Percentiles rank a stretch among this genome's conserved stretches.
Evolutionary conservation across 2,888 invertebrate genomes (phyloP).

Genomic region (Lochmaea crataegi): DNA sequence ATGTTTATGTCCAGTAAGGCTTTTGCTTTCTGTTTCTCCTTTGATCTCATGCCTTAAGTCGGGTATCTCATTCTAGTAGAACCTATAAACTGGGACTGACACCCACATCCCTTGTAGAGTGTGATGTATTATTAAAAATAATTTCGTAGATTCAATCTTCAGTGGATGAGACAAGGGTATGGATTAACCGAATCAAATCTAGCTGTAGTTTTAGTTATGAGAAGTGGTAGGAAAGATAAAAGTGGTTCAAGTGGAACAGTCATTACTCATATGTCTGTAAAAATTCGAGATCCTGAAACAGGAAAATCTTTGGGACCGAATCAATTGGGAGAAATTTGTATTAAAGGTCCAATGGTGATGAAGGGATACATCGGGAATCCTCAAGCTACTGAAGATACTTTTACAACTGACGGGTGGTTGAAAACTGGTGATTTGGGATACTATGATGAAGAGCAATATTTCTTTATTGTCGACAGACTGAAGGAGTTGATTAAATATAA

Average conservation of each 20-base stretch:
- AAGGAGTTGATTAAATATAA: conserved; percentile 94
- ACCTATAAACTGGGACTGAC: too few species aligned
- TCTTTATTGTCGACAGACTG: conserved; percentile 85
- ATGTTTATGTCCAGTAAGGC: too few species aligned
- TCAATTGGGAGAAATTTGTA: conserved; percentile 82
- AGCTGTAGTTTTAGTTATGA: conserved; percentile 61
- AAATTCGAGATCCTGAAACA: conserved; percentile 73
- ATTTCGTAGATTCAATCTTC: conserved; percentile 44
- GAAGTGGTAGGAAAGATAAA: conserved; percentile 61
- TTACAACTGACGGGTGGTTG: conserved; percentile 82
- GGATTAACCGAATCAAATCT: conserved; percentile 84
- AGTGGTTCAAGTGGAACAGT: conserved; percentile 75
- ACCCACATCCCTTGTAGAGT: too few species aligned
- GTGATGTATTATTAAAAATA: background rate
- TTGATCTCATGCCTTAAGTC: too few species aligned
- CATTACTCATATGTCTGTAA: conserved; percentile 71
- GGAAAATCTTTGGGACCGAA: conserved; percentile 70
- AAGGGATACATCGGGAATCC: conserved; percentile 77
- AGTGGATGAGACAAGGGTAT: conserved; percentile 71
- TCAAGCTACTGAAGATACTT: conserved; percentile 72
- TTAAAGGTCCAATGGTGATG: conserved; percentile 75
- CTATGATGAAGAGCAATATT: conserved; percentile 81
- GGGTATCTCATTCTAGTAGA: too few species aligned
- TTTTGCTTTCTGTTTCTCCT: background rate
- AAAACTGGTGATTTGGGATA: conserved; percentile 87